Evolutionary conservation across 2,113 vertebrate species (phyloP).

Genomic region (Ptilorrhoa leucosticta): DNA sequence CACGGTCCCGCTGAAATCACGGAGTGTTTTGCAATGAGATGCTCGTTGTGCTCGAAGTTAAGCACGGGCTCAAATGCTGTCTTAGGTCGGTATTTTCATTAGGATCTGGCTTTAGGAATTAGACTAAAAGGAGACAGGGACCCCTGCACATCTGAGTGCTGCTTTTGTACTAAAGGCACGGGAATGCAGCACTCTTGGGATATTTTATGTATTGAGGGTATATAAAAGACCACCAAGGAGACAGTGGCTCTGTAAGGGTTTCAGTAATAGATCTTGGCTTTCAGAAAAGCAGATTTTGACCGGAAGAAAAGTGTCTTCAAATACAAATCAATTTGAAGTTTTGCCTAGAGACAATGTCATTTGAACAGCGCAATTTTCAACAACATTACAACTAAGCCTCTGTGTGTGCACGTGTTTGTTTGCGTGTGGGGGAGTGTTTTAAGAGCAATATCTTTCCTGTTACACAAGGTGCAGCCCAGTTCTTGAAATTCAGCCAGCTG

Average conservation of each 20-base stretch:
- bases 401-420: neutral
- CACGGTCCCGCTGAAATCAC: neutral
- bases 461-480: neutral
- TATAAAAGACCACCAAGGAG: neutral
- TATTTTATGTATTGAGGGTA: neutral
- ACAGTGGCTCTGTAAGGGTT: neutral
- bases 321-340: neutral
- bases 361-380: neutral
- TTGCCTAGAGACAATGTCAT: neutral
- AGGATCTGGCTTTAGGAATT: neutral
- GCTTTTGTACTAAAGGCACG: neutral
- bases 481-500: constrained; percentile 7
- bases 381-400: neutral
- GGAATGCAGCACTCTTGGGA: neutral
- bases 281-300: neutral
- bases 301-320: neutral
- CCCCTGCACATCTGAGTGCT: rapidly evolving
- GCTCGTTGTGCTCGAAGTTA: neutral
- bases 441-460: constrained; percentile 17
- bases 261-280: neutral
- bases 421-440: neutral
- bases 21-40: neutral
- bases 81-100: neutral
- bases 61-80: neutral
- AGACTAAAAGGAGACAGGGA: neutral